Evolutionary conservation across 2,888 invertebrate genomes (phyloP), one percentile per base, ranked within the genome.

Genomic region (Plebejus argus): DNA sequence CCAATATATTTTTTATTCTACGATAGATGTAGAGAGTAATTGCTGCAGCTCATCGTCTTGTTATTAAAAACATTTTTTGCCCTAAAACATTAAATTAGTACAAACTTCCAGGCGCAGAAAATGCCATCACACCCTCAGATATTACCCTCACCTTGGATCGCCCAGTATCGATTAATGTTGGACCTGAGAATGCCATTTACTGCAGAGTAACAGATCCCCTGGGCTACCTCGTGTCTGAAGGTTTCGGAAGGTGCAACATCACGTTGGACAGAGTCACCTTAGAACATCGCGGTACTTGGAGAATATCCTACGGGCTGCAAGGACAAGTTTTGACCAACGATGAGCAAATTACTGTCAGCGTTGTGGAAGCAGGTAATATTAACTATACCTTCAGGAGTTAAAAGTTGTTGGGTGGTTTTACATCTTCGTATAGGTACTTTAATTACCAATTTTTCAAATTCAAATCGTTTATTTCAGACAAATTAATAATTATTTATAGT

Each of bases 191-290:
- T 76, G 86, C 89, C 0, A 83, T 89, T 0, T 93, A 90, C 84
- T 94, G 94, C 80, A 86, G 81, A 77, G 78, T 92, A 1, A 78
- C 81, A 6, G 86, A 88, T 49, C 85, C 87, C 0, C 66, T 76
- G 18, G 84, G 83, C 0, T 76, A 81, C 20, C 80, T 79, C 0
- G 81, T 87, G 7, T 91, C 85, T 78, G 89, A 92, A 45, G 84
- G 84, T 58, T 92, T 92, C 76, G 90, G 92, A 2, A 85, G 81
- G 78, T 94, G 93, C 80, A 82, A 78, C 58, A 80, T 92, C n/a
- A 79, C 78, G 0, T 28, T 93, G 18, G 84, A 86, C 4, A 86
- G 86, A 75, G 90, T 86, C 0, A 83, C 82, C 0, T 20, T 28
- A 0, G 83, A 85, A 5, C 90, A 91, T 77, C 61, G 76, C 3